phyloP scores from a whole-genome alignment of 2,113 vertebrate species.

The Stegastes partitus region DNA sequence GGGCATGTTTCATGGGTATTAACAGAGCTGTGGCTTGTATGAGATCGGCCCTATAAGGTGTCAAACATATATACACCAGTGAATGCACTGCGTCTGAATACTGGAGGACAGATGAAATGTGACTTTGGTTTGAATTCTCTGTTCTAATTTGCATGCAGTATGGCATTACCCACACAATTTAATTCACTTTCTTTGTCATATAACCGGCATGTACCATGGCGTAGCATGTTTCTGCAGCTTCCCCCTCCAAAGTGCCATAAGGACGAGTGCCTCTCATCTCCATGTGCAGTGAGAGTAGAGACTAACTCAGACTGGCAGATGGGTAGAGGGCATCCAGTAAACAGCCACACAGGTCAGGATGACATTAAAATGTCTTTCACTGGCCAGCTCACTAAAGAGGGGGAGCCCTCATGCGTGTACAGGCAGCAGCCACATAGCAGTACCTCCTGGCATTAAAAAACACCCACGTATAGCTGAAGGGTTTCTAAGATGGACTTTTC shows the following conservation, averaged over 20 bases:
- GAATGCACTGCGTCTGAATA: not conserved
- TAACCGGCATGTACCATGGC: not conserved
- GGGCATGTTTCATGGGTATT: constrained; percentile 35
- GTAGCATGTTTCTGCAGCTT: constrained; percentile 19
- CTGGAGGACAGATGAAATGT: not conserved
- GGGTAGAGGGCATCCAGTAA: constrained; percentile 73
- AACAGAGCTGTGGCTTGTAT: constrained; percentile 1
- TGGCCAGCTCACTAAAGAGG: constrained; percentile 42
- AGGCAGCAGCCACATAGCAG: constrained; percentile 13
- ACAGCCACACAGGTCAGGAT: constrained; percentile 66
- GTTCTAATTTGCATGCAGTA: not conserved
- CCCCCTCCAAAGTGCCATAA: constrained; percentile 3
- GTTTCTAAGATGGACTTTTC: not conserved
- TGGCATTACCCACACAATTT: not conserved
- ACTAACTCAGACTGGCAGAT: constrained; percentile 73
- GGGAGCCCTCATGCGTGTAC: constrained; percentile 5
- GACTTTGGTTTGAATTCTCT: not conserved
- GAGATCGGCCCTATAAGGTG: constrained; percentile 32
- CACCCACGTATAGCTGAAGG: not conserved
- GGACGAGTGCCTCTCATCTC: constrained; percentile 37
- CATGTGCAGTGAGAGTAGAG: constrained; percentile 48
- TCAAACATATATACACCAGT: not conserved
- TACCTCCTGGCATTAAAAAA: not conserved
- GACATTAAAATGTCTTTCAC: constrained; percentile 72
- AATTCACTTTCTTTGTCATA: not conserved